Percentiles rank a stretch among this genome's conserved stretches.
These are phyloP conservation scores for Eustalomyia histrio DNA, from an alignment of 2,888 invertebrate species.

Conservation along the genomic window DNA sequence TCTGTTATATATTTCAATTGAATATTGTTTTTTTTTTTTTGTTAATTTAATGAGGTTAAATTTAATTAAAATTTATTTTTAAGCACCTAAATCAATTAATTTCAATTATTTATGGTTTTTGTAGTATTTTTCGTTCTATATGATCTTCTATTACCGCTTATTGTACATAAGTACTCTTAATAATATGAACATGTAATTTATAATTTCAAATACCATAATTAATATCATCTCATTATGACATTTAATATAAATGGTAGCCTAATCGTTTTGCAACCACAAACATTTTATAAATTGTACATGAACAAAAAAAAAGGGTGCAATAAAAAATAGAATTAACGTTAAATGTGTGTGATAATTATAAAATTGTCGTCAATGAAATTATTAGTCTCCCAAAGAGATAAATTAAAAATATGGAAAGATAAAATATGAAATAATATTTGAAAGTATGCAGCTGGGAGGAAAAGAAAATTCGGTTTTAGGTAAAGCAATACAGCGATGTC, in stretches of 20 bases:
- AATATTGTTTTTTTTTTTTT: neutral
- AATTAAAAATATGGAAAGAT: no score
- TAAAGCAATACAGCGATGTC: no score
- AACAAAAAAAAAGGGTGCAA: neutral
- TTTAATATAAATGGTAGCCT: conserved; percentile 55
- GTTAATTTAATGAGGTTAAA: conserved; percentile 41
- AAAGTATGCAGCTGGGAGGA: no score
- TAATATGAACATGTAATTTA: conserved; percentile 45
- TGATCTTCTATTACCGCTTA: conserved; percentile 43
- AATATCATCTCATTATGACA: conserved; percentile 61
- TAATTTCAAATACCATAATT: conserved; percentile 61
- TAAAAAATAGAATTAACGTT: neutral
- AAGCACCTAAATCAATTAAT: conserved; percentile 61
- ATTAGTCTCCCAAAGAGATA: neutral
- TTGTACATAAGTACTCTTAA: conserved; percentile 6
- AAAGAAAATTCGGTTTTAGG: no score
- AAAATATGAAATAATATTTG: no score
- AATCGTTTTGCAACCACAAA: conserved; percentile 53
- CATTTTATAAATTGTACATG: neutral
- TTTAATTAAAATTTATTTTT: conserved; percentile 61
- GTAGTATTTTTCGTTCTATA: conserved; percentile 7
- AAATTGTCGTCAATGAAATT: neutral
- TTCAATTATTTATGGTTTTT: conserved; percentile 61
- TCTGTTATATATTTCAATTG: neutral
- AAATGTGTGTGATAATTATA: neutral